A percentile compares a stretch with the other conserved stretches of the same genome.
Evolutionary conservation across 2,888 invertebrate genomes (phyloP).

Genomic region (Spodoptera picta): DNA sequence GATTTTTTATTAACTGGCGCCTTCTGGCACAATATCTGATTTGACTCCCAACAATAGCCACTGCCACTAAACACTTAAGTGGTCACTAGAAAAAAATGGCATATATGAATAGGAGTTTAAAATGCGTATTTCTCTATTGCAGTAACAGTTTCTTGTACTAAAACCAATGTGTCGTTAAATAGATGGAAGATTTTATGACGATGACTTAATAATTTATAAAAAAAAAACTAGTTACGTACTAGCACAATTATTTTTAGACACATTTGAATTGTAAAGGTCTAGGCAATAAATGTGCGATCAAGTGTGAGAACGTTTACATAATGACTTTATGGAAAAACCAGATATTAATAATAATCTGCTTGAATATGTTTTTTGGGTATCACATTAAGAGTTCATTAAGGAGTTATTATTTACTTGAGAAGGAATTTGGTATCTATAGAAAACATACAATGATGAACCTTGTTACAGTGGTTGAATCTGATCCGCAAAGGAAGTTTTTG

Average conservation of each 20-base stretch:
- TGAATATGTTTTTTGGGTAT: slow-evolving; percentile 13
- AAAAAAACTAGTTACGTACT: no score
- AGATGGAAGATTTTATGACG: slow-evolving; percentile 4
- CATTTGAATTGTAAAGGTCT: slow-evolving; percentile 23
- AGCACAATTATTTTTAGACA: slow-evolving; percentile 22
- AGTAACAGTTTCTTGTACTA: slow-evolving; percentile 7
- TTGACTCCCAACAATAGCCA: slow-evolving; percentile 44
- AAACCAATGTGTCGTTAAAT: slow-evolving; percentile 17
- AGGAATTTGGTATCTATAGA: neutral
- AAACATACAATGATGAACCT: slow-evolving; percentile 2
- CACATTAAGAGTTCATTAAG: slow-evolving; percentile 15
- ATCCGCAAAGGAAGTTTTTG: slow-evolving; percentile 18
- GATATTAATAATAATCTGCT: slow-evolving; percentile 28
- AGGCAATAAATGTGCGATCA: slow-evolving; percentile 38
- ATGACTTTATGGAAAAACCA: slow-evolving; percentile 25
- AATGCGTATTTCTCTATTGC: slow-evolving; percentile 22
- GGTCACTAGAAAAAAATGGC: slow-evolving; percentile 25
- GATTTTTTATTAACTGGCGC: slow-evolving; percentile 50
- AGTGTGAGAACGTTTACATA: slow-evolving; percentile 40
- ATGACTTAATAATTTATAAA: slow-evolving; percentile 8
- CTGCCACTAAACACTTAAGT: slow-evolving; percentile 29
- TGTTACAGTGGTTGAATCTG: slow-evolving; percentile 1
- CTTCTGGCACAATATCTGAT: slow-evolving; percentile 44
- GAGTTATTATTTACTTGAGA: neutral
- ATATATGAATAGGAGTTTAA: slow-evolving; percentile 18